These are phyloP conservation scores for Leptoclinus maculatus DNA, from an alignment of 2,797 vertebrate genomes.

Conservation along the genomic window DNA sequence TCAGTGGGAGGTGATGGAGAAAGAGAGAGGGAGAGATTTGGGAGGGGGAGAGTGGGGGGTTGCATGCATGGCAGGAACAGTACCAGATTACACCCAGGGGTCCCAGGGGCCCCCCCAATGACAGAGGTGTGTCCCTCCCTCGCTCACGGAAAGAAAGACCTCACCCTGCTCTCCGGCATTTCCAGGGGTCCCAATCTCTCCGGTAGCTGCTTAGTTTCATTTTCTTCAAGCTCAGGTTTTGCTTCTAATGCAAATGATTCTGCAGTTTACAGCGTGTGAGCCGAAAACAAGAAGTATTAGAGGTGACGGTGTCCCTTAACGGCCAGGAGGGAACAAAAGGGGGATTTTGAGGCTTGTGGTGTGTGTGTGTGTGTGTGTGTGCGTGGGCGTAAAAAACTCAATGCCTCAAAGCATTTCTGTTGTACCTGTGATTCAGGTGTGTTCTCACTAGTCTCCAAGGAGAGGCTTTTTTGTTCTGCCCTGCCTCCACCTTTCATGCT, in stretches of 20 bases:
- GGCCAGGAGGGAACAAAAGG: conserved; percentile 58
- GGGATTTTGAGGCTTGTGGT: conserved; percentile 51
- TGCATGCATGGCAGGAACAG: conserved; percentile 47
- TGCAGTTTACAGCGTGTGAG: conserved; percentile 31
- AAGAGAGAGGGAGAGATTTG: conserved; percentile 40
- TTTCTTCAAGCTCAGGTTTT: conserved; percentile 39
- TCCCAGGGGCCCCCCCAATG: conserved; percentile 60
- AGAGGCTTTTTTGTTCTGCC: conserved; percentile 28
- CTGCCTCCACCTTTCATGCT: conserved; percentile 24
- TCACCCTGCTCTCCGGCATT: conserved; percentile 43
- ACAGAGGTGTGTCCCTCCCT: conserved; percentile 67
- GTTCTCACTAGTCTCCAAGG: conserved; percentile 60
- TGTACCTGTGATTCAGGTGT: conserved; percentile 72
- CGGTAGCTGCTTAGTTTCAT: conserved; percentile 37
- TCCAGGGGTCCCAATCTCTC: conserved; percentile 31
- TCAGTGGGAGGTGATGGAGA: conserved; percentile 65
- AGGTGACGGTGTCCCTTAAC: conserved; percentile 51
- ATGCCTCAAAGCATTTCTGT: conserved; percentile 44
- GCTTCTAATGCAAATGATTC: conserved; percentile 38
- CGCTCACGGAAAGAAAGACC: conserved; percentile 53
- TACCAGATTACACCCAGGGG: conserved; percentile 65
- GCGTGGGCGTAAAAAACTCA: conserved; percentile 22
- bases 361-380: conserved; percentile 32
- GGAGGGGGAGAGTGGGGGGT: background rate
- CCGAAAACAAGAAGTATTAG: conserved; percentile 25